These are phyloP conservation scores for Azemiops feae DNA, from an alignment of 2,113 vertebrate genomes.

Conservation along the genomic window DNA sequence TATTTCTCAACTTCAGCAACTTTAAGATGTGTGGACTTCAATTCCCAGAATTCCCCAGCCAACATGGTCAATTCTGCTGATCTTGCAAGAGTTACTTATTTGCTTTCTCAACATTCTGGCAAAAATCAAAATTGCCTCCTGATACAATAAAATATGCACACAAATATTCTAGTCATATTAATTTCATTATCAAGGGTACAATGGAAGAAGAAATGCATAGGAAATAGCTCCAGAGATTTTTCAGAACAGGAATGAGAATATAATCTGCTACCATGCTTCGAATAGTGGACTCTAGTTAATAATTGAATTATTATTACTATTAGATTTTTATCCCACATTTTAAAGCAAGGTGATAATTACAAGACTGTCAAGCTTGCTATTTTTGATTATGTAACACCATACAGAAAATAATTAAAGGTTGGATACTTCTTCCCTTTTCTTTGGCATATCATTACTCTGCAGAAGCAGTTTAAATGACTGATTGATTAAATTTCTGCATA, in stretches of 20 bases:
- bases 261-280: neutral
- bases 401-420: neutral
- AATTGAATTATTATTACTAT: neutral
- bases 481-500: neutral
- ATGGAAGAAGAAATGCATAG: neutral
- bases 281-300: neutral
- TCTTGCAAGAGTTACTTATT: neutral
- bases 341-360: neutral
- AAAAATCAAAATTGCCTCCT: neutral
- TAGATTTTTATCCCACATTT: neutral
- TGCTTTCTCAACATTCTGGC: neutral
- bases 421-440: neutral
- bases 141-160: neutral
- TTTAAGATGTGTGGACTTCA: neutral
- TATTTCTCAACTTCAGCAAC: neutral
- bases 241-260: neutral
- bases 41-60: neutral
- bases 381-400: neutral
- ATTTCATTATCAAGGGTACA: neutral
- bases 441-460: neutral
- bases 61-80: neutral
- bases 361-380: neutral
- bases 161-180: neutral
- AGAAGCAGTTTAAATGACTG: neutral
- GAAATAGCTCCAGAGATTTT: neutral